Evolutionary conservation across 1,140 invertebrate species (phyloP).

Genomic region (Asbolus verrucosus): DNA sequence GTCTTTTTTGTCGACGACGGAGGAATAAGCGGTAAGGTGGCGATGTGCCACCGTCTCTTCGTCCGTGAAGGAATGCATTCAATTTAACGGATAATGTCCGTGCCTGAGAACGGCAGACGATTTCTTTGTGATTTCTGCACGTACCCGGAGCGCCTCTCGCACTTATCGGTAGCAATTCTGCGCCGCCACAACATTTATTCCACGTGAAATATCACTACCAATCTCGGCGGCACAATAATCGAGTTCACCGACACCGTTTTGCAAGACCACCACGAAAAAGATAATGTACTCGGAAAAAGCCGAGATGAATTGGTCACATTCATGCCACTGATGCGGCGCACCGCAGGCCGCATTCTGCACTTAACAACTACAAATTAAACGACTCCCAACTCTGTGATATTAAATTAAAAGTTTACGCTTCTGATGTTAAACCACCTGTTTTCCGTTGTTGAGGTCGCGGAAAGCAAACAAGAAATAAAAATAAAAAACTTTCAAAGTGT

Average conservation of each 20-base stretch:
- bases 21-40: slow-evolving; percentile 31
- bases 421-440: too few relatives aligned
- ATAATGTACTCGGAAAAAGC: background rate
- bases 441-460: too few relatives aligned
- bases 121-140: slow-evolving; percentile 52
- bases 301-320: background rate
- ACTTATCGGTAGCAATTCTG: slow-evolving; percentile 26
- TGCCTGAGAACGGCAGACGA: slow-evolving; percentile 52
- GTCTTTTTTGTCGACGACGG: slow-evolving; percentile 21
- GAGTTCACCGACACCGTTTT: slow-evolving; percentile 33
- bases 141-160: slow-evolving; percentile 38
- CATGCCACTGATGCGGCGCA: background rate
- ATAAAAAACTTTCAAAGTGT: too few relatives aligned
- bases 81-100: slow-evolving; percentile 52
- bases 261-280: slow-evolving; percentile 29
- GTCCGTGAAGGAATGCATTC: slow-evolving; percentile 52
- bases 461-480: too few relatives aligned
- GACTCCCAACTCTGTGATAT: too few relatives aligned
- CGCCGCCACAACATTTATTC: slow-evolving; percentile 16
- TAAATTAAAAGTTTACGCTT: too few relatives aligned
- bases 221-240: slow-evolving; percentile 31
- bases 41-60: slow-evolving; percentile 33
- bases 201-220: slow-evolving; percentile 35
- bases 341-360: too few relatives aligned
- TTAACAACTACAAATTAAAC: too few relatives aligned